These are phyloP conservation scores for Arbacia lixula DNA, from an alignment of 53 echinoderm and acorn worm species.

Conservation along the genomic window DNA sequence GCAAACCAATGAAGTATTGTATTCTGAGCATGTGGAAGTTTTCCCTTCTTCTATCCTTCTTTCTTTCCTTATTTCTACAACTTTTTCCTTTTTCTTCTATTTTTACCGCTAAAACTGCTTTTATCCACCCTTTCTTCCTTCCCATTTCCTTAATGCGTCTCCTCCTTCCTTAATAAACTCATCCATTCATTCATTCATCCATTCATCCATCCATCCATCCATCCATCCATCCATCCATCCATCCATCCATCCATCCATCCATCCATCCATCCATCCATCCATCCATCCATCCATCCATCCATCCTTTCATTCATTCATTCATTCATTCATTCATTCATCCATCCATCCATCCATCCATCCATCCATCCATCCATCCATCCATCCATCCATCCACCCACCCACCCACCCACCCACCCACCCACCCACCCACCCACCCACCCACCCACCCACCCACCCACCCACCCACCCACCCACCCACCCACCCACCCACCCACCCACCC, in stretches of 20 bases:
- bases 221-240: neutral
- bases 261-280: neutral
- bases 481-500: neutral
- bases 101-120: too few relatives aligned
- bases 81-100: too few relatives aligned
- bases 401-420: neutral
- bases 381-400: neutral
- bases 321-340: neutral
- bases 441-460: neutral
- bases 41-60: too few relatives aligned
- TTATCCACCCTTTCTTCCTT: neutral
- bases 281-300: neutral
- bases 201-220: neutral
- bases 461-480: neutral
- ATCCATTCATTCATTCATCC: neutral
- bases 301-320: neutral
- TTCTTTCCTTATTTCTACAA: too few relatives aligned
- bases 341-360: neutral
- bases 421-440: neutral
- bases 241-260: neutral
- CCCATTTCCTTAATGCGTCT: neutral
- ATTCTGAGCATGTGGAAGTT: too few relatives aligned
- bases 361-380: neutral
- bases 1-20: too few relatives aligned
- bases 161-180: too few relatives aligned